Evolutionary conservation across 53 echinoderm and acorn worm genomes (phyloP), one percentile per base, ranked within the genome.

Genomic region (Temnopleurus reevesii): DNA sequence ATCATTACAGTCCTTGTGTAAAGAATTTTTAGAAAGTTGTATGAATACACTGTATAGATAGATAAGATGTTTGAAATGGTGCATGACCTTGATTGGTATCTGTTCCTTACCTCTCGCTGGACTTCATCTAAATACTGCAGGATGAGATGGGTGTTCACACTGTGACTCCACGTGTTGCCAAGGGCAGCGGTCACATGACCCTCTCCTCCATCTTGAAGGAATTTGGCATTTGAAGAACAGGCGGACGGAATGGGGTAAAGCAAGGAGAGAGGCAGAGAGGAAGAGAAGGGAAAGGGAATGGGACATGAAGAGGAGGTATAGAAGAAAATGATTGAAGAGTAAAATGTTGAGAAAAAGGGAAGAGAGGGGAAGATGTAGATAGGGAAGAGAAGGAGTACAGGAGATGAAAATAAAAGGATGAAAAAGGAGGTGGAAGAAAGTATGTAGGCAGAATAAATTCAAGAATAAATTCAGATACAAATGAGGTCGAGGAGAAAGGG

Each of bases 111-210:
- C 93, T 97, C 91, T 93, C 95, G 77, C 58, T 71, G 91, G 77
- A 86, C 89, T 58, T 93, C 90, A 90, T 94, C 94, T 25, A 83
- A 79, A 77, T 94, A 97, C 92, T 97, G 97, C 47, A 97, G 91
- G 64, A 97, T 92, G n/a, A 97, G 81, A 29, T 95, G 76, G 47
- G 95, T 97, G 63, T 95, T 97, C 76, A 97, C 92, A 55, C 92
- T 97, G 90, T 97, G 97, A 90, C 94, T 95, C 97, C 97, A 97
- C n/a, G 95, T 94, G 91, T 97, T 95, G 51, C 97, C 97, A 12
- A 97, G 91, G 41, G 97, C 97, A 8, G 94, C 92, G 57, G 92
- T 95, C 77, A 97, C 97, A 91, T 94, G 89, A 76, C 93, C 90
- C 29, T 55, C 90, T 80, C 58, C 91, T 24, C 56, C 58, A 53